Evolutionary conservation across 92 coral and sea anemone genomes (phyloP).

Genomic region (Micromussa lordhowensis): DNA sequence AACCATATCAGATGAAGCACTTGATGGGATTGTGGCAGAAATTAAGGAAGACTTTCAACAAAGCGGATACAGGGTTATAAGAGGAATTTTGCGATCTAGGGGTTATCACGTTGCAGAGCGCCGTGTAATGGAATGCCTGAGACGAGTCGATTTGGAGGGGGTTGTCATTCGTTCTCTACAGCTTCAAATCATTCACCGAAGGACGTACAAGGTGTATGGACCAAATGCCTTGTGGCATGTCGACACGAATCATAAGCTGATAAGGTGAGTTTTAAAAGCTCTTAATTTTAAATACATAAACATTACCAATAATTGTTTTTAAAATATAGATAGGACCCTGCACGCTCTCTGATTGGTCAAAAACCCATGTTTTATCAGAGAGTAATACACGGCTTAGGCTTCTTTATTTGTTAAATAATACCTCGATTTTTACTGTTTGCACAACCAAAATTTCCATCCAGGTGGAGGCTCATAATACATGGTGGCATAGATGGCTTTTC

Average conservation of each 20-base stretch:
- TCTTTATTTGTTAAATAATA: too few species aligned
- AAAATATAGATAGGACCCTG: too few species aligned
- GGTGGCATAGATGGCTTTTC: slow-evolving; percentile 66
- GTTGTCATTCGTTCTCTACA: slow-evolving; percentile 25
- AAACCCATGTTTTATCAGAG: too few species aligned
- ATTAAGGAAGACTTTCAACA: slow-evolving; percentile 38
- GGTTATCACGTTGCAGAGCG: slow-evolving; percentile 43
- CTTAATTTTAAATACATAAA: too few species aligned
- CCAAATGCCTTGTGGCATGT: slow-evolving; percentile 65
- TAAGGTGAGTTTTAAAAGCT: slow-evolving; percentile 34
- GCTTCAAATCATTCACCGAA: slow-evolving; percentile 48
- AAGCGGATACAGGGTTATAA: slow-evolving; percentile 21
- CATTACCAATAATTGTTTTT: too few species aligned
- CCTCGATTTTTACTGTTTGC: too few species aligned
- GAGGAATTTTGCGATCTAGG: slow-evolving; percentile 31
- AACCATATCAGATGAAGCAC: slow-evolving; percentile 55
- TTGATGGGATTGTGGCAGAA: slow-evolving; percentile 49
- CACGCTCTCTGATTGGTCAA: too few species aligned
- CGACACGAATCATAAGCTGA: slow-evolving; percentile 63
- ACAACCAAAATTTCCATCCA: too few species aligned
- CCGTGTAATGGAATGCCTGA: slow-evolving; percentile 52
- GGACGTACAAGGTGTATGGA: slow-evolving; percentile 56
- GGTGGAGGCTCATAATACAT: too few species aligned
- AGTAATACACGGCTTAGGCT: too few species aligned
- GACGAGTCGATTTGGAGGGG: slow-evolving; percentile 59